Conservation (phyloP, 2,797 vertebrate species). For the Diceros bicornis region DNA sequence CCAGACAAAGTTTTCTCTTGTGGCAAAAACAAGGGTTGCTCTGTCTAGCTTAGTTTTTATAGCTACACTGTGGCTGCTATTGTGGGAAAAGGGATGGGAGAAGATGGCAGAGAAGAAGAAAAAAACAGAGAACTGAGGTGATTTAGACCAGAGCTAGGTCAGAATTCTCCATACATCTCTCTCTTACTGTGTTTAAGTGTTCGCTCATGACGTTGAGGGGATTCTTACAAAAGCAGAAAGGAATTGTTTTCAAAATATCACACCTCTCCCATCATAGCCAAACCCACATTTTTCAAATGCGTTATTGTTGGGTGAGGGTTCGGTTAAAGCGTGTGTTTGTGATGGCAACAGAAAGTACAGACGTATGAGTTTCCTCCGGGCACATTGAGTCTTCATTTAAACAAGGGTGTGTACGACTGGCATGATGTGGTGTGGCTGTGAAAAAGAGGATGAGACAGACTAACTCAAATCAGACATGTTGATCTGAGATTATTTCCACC, state of each 20-base stretch:
- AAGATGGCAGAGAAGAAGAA: neutral
- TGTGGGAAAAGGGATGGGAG: neutral
- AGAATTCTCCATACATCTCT: neutral
- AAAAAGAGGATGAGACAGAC: neutral
- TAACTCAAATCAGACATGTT: neutral
- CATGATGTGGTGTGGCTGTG: neutral
- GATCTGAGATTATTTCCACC: neutral
- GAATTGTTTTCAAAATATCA: slow-evolving; percentile 39
- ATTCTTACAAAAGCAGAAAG: slow-evolving; percentile 40
- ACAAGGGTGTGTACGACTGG: neutral
- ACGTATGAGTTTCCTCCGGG: neutral
- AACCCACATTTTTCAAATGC: slow-evolving; percentile 21
- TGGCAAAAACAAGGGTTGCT: slow-evolving; percentile 5
- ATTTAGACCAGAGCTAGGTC: neutral
- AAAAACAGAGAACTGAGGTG: neutral
- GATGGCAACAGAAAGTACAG: neutral
- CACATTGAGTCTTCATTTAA: neutral
- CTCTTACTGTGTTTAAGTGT: neutral
- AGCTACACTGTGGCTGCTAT: neutral
- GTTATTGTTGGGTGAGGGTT: neutral
- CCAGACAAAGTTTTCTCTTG: slow-evolving; percentile 29
- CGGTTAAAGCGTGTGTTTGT: neutral
- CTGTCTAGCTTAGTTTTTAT: neutral
- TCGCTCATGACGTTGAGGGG: neutral
- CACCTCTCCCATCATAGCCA: neutral